Base-by-base conservation (phyloP, 2,888 invertebrate genomes). In the Ophion costatus region DNA sequence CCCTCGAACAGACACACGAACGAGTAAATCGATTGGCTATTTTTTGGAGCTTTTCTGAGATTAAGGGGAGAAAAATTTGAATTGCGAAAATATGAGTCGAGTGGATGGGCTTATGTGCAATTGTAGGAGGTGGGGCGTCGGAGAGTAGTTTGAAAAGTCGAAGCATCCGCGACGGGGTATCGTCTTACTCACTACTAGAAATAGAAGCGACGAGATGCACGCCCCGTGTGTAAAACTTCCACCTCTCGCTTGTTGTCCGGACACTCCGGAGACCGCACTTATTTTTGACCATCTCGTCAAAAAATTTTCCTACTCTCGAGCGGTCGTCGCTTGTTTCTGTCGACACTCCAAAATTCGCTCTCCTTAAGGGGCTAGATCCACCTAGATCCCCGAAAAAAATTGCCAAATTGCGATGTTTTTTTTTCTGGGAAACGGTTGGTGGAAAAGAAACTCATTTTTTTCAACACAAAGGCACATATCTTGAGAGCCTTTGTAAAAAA, bases 161-260 rank as follows among this genome's bases (percentile, higher is more conserved):
- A 78, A 84, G 87, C 88, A 90, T 90, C 57, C 20, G 29, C n/a
- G 22, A 29, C 10, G 17, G 89, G 91, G 91, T 91, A 92, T 92
- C 90, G 88, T 88, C 91, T 92, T 92, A 91, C 91, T 93, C 93
- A 92, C 91, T 92, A 89, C 93, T 92, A 91, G 91, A 93, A 93
- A 93, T 93, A 93, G 93, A 91, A 89, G 80, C 90, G 90, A 89
- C 70, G 70, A 88, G 90, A 90, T 90, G 91, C 90, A 90, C 89
- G 86, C 89, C 87, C 14, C 88, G 63, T 38, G 77, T 76, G 17
- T 80, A 59, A 45, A 45, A 56, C 57, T 67, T 20, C 64, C 80
- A 45, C 64, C 73, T 69, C 82, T 38, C 57, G 73, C 74, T 81
- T 66, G 71, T 85, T 88, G 85, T 87, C 85, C 59, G 74, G 85